Evolutionary conservation across 2,888 invertebrate species (phyloP), one percentile per base, ranked within the genome.

Genomic region (Silvanus unidentatus): DNA sequence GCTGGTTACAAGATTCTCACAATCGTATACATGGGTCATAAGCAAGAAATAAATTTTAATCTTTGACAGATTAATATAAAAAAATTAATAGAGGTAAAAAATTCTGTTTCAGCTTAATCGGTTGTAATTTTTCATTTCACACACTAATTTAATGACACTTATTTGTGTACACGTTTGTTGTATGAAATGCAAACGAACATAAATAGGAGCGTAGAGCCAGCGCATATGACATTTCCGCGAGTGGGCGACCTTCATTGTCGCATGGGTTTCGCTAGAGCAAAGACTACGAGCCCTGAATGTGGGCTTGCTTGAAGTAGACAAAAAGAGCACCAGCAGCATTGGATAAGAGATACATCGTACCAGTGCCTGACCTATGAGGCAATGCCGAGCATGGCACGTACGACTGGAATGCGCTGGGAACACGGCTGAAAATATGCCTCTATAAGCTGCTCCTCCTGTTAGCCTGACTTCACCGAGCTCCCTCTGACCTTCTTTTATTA

Each of bases 161-260:
- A n/a, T n/a, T 22, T 5, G 8, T 8, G 22, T 22, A 22, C 22
- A 22, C 3, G 22, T 22, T 5, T 22, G 22, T 22, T 22, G 22
- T 22, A 22, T 22, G 22, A 22, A 22, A n/a, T n/a, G n/a, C n/a
- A 22, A 22, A 22, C 8, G 22, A 22, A 52, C 49, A 49, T 49
- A 52, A 52, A 52, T 54, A 43, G 42, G 44, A 47, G 46, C 50
- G 48, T 49, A 41, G 39, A 49, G 51, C 39, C n/a, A 40, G 34
- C 43, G 22, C 8, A 39, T 48, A 42, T 46, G 56, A 58, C 58
- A 59, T 59, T 59, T 59, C 53, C 57, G 54, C 51, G 57, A 54
- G 57, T 56, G 55, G 58, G 57, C 56, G 58, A 59, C 59, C 59
- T 59, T 59, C 59, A 51, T 57, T 48, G 16, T 35, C 41, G 41